Conservation (phyloP, 2,113 vertebrate genomes). For the Tyrannus savana region DNA sequence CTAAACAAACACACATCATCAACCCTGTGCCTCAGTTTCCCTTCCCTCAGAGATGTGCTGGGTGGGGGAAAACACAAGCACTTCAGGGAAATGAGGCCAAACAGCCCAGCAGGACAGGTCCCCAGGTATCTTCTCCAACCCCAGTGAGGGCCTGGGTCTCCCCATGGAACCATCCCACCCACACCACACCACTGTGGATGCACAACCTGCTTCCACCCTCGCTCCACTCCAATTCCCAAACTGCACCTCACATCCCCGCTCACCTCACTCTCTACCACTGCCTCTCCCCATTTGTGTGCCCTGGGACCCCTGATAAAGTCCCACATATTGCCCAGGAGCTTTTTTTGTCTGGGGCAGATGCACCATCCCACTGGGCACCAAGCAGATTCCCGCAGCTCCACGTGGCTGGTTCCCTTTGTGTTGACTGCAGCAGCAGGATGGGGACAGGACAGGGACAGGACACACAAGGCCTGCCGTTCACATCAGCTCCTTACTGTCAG, state of each 20-base stretch:
- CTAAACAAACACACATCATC: accelerated
- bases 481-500: accelerated
- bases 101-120: background rate
- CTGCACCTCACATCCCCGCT: background rate
- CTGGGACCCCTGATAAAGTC: background rate
- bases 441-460: background rate
- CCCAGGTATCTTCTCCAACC: accelerated
- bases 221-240: background rate
- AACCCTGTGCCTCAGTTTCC: background rate
- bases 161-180: accelerated
- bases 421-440: background rate
- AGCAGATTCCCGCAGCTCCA: accelerated
- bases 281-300: background rate
- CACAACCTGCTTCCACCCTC: background rate
- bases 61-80: too few species aligned
- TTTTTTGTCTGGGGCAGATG: background rate
- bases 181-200: accelerated
- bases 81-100: background rate
- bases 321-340: background rate
- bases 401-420: accelerated
- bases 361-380: accelerated
- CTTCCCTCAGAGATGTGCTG: background rate
- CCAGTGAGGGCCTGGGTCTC: accelerated
- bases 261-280: accelerated
- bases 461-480: accelerated